A percentile compares a stretch with the other conserved stretches of the same genome.
phyloP scores from a whole-genome alignment of 2,797 vertebrate genomes.

The Macroramphosus scolopax region DNA sequence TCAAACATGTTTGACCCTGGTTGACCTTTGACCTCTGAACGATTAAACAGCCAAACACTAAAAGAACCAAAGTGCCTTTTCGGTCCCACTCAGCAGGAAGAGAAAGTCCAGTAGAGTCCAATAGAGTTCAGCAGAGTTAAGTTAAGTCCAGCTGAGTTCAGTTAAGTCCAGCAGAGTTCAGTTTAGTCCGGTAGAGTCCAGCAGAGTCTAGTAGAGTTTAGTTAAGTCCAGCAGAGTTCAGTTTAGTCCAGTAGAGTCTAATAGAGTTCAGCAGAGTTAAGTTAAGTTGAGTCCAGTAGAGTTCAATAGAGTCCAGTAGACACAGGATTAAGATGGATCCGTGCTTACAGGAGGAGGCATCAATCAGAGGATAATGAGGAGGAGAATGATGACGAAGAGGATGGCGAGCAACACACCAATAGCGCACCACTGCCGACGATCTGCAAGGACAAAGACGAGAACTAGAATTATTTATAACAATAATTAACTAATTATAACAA shows the following conservation, averaged over 20 bases:
- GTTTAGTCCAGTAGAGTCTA: not conserved
- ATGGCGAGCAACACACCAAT: slow-evolving; percentile 88
- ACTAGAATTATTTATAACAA: not conserved
- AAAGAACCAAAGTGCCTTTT: slow-evolving; percentile 17
- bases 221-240: not conserved
- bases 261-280: not conserved
- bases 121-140: not conserved
- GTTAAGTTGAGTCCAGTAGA: not conserved
- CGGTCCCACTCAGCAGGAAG: not conserved
- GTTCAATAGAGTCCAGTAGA: not conserved
- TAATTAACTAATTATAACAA: too few species aligned
- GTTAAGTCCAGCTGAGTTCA: not conserved
- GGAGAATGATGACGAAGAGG: slow-evolving; percentile 88
- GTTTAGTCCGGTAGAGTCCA: not conserved
- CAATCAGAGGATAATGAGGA: slow-evolving; percentile 89
- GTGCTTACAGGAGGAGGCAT: not conserved
- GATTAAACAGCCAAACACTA: slow-evolving; percentile 15
- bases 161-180: not conserved
- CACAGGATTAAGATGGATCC: slow-evolving; percentile 5
- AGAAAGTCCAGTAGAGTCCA: not conserved
- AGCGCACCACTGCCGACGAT: slow-evolving; percentile 96
- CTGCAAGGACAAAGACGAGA: slow-evolving; percentile 66
- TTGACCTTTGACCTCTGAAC: slow-evolving; percentile 19
- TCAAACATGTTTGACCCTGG: slow-evolving; percentile 8
- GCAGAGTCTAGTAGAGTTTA: not conserved